Percentiles rank a stretch among this genome's conserved stretches.
Conservation (phyloP, 2,888 invertebrate species). For the Stomorhina lunata region DNA sequence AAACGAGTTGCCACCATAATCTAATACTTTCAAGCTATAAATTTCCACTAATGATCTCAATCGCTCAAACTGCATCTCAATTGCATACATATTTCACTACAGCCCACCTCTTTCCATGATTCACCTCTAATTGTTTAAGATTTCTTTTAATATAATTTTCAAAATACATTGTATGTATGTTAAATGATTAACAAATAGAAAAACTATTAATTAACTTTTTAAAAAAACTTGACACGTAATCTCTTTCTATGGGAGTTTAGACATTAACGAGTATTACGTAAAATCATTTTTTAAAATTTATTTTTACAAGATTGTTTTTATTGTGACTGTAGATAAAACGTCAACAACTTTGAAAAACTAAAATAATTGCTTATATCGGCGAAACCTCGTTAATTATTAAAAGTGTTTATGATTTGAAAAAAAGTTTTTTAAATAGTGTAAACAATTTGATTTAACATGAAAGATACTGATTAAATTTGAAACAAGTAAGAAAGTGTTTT, state of each 20-base stretch:
- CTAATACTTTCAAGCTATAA: no score
- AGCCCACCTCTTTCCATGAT: not conserved
- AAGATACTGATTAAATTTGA: no score
- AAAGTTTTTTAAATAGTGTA: no score
- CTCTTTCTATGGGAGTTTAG: slow-evolving; percentile 13
- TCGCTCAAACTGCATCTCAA: no score
- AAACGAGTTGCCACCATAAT: no score
- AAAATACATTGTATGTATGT: not conserved
- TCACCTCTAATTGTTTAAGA: not conserved
- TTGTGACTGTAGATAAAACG: not conserved
- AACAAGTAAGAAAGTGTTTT: no score
- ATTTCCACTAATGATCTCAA: no score
- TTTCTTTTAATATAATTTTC: not conserved
- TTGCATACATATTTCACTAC: not conserved
- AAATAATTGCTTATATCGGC: not conserved
- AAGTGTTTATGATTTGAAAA: not conserved
- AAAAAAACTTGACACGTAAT: slow-evolving; percentile 23
- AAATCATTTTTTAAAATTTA: not conserved
- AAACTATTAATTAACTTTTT: slow-evolving; percentile 21
- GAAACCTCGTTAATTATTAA: not conserved
- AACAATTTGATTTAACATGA: no score
- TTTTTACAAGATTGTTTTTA: not conserved
- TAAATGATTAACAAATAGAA: not conserved
- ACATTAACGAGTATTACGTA: no score
- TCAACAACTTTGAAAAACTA: not conserved